Conservation (phyloP, 2,797 vertebrate genomes). For the Scyliorhinus canicula region DNA sequence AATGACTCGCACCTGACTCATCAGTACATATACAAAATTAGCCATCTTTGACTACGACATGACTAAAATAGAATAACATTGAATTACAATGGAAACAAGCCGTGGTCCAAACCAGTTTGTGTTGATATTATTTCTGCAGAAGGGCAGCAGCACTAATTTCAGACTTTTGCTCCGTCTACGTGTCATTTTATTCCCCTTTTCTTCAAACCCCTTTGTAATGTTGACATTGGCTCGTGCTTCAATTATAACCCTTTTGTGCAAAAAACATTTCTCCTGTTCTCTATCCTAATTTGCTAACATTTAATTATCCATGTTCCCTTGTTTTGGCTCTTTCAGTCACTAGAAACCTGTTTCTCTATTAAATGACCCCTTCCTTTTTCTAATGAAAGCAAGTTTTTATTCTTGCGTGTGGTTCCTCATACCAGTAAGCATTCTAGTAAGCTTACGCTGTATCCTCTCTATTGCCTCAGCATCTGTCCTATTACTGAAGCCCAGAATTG, state of each 20-base stretch:
- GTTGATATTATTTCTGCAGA: not conserved
- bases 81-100: not conserved
- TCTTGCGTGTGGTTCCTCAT: not conserved
- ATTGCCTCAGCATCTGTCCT: not conserved
- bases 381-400: not conserved
- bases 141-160: not conserved
- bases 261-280: not conserved
- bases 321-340: not conserved
- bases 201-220: not conserved
- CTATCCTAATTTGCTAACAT: not conserved
- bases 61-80: not conserved
- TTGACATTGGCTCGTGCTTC: not conserved
- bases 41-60: not conserved
- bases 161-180: not conserved
- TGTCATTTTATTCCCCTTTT: not conserved
- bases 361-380: not conserved
- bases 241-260: not conserved
- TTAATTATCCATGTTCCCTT: not conserved
- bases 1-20: not conserved
- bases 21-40: not conserved
- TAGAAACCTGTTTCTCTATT: not conserved
- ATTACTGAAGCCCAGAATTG: too few species aligned
- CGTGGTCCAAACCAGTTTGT: not conserved
- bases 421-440: not conserved
- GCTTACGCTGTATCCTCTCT: not conserved